These are phyloP conservation scores for Machaerirhynchus nigripectus DNA, from an alignment of 2,113 vertebrate genomes.

Conservation along the genomic window DNA sequence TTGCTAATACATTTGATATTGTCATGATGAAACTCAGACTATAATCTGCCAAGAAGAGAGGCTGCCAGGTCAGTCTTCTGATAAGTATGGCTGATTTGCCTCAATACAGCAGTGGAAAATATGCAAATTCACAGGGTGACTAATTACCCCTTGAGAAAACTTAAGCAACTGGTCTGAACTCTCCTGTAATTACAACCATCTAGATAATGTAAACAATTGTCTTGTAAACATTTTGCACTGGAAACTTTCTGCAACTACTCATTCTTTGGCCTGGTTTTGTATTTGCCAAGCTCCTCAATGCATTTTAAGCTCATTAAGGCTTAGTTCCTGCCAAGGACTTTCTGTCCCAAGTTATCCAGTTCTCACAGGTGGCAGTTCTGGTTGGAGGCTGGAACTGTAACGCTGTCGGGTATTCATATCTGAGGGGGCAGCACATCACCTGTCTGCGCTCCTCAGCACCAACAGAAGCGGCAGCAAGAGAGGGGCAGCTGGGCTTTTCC, in stretches of 20 bases:
- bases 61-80: neutral
- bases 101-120: conserved; percentile 30
- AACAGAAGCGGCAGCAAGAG: neutral
- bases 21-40: neutral
- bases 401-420: neutral
- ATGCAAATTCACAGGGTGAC: neutral
- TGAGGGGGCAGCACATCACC: neutral
- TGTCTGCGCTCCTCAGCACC: neutral
- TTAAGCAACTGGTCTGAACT: conserved; percentile 43
- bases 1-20: neutral
- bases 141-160: neutral
- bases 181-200: conserved; percentile 48
- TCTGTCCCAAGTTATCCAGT: conserved; percentile 41
- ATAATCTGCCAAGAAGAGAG: neutral
- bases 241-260: conserved; percentile 49
- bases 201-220: conserved; percentile 62
- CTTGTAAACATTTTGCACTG: conserved; percentile 12
- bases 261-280: conserved; percentile 25
- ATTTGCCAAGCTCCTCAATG: neutral
- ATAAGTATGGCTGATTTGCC: neutral
- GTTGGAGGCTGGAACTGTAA: neutral
- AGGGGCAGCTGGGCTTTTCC: neutral
- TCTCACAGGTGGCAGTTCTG: conserved; percentile 53
- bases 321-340: conserved; percentile 59
- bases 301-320: conserved; percentile 51